These are phyloP conservation scores for Caenorhabditis drosophilae DNA, from an alignment of 2,888 invertebrate species.

Conservation along the genomic window DNA sequence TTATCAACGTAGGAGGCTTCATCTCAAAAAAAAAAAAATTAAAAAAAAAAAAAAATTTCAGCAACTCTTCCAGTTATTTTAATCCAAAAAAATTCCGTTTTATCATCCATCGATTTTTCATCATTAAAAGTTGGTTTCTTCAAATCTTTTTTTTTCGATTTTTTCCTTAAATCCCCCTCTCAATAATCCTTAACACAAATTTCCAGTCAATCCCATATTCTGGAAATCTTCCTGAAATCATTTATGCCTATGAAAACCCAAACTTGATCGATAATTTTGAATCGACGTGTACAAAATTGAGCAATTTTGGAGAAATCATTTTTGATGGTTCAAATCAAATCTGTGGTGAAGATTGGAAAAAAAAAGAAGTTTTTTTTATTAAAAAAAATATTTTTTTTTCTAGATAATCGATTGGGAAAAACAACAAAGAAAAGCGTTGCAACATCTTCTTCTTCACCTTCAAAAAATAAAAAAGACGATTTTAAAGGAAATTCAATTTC, in stretches of 20 bases:
- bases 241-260: conserved; percentile 15
- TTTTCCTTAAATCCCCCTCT: conserved; percentile 6
- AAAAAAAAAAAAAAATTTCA: conserved; percentile 12
- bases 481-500: too few species aligned
- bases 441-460: too few species aligned
- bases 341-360: conserved; percentile 13
- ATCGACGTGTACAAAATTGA: conserved; percentile 16
- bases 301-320: conserved; percentile 16
- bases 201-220: conserved; percentile 19
- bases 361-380: too few species aligned
- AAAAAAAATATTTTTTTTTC: too few species aligned
- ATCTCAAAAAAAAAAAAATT: too few species aligned
- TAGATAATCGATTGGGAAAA: too few species aligned
- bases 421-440: too few species aligned
- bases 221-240: conserved; percentile 15
- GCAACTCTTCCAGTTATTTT: conserved; percentile 26
- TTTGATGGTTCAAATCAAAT: conserved; percentile 9
- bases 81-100: conserved; percentile 16
- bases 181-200: too few species aligned
- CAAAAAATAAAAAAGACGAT: too few species aligned
- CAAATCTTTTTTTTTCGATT: background rate
- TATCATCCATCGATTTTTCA: conserved; percentile 11
- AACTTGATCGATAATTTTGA: background rate
- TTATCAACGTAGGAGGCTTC: conserved; percentile 26
- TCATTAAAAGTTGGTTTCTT: too few species aligned